A percentile compares a stretch with the other conserved stretches of the same genome.
phyloP scores from a whole-genome alignment of 2,113 vertebrate species.

The Uropsilus gracilis region DNA sequence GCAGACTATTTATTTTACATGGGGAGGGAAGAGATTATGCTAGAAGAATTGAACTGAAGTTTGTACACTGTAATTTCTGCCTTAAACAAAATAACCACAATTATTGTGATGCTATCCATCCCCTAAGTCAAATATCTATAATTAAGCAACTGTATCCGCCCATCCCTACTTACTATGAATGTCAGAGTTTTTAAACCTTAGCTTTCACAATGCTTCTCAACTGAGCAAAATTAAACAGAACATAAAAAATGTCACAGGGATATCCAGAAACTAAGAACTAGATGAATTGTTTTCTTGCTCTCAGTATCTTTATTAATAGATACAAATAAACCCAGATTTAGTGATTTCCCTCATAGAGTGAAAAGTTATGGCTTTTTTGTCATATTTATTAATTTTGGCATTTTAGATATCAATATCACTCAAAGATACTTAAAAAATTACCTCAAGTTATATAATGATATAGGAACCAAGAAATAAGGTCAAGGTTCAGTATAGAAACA shows the following conservation, averaged over 20 bases:
- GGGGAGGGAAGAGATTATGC: constrained; percentile 18
- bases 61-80: constrained; percentile 59
- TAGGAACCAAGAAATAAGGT: neutral
- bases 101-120: constrained; percentile 41
- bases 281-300: constrained; percentile 5
- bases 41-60: constrained; percentile 26
- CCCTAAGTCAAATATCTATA: constrained; percentile 60
- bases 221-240: constrained; percentile 56
- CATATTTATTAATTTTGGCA: neutral
- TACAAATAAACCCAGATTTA: constrained; percentile 5
- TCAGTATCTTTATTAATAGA: constrained; percentile 50
- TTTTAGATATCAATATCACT: neutral
- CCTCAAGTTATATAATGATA: neutral
- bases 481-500: neutral
- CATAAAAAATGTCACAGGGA: constrained; percentile 46
- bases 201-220: constrained; percentile 52
- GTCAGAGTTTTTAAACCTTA: constrained; percentile 57
- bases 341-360: neutral
- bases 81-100: constrained; percentile 60
- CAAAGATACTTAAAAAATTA: neutral
- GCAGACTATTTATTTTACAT: constrained; percentile 35
- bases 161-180: constrained; percentile 59
- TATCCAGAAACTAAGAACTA: constrained; percentile 57
- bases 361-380: neutral
- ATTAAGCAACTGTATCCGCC: constrained; percentile 54